Base-by-base conservation (phyloP, 2,888 invertebrate genomes). In the Quadroppia sp. region DNA sequence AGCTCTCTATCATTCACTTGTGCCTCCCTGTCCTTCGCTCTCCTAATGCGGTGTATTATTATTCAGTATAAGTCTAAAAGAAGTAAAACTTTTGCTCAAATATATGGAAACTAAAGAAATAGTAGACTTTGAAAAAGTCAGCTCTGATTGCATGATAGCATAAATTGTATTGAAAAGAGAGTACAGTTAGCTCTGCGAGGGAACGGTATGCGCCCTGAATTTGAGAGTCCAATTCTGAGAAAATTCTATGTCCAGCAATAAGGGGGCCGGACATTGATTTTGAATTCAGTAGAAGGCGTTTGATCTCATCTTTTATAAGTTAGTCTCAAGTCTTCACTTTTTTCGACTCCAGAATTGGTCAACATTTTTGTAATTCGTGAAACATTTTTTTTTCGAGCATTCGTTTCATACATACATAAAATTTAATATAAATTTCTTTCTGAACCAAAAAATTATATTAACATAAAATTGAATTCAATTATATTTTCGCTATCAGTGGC, bases 21-120 rank as follows among this genome's bases (percentile, higher is more conserved):
- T 3, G 9, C 23, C 9, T 53, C 53, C 23, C 23, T 25, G 53
- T 25, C 23, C 23, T 25, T 13, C 23, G 7, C 23, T 53, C 53
- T 17, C 50, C 6, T 53, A 53, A 53, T 53, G 53, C 23, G 53
- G 23, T 53, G 20, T 53, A 53, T 53, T 53, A 53, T 53, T 53
- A 53, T 53, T 23, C 53, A 53, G 53, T 53, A 45, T 45, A 53
- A 53, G 53, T 53, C 28, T 7, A 53, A 20, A 23, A 23, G 9
- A 25, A n/a, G n/a, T n/a, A 25, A 53, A 53, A 53, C 23, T 53
- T 25, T 50, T 6, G 15, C n/a, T n/a, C 6, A 45, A 45, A 45
- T 45, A 45, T 45, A 45, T 45, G 45, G 15, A 45, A 45, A 36
- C 36, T 17, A 50, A 50, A 53, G 17, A 53, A 53, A 53, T 53